Evolutionary conservation across 35 echinoderm and acorn worm species (phyloP).

Genomic region (Patiria miniata): DNA sequence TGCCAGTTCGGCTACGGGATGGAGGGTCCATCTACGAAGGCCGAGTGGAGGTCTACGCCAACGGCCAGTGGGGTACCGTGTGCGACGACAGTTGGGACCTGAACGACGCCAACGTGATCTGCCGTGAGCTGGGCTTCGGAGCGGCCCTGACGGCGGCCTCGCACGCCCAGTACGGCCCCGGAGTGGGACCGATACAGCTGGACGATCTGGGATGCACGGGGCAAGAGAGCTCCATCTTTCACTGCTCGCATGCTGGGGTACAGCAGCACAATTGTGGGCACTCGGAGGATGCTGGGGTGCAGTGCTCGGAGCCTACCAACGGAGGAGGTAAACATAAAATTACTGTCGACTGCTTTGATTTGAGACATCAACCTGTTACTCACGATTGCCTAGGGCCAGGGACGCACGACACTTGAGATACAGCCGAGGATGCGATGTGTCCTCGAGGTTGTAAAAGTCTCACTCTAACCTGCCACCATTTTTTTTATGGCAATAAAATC

Average conservation of each 20-base stretch:
- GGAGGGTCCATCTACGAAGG: conserved; percentile 4
- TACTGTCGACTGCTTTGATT: no score
- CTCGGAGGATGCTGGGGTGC: conserved; percentile 32
- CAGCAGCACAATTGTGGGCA: conserved; percentile 33
- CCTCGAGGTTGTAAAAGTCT: no score
- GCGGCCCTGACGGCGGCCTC: conserved; percentile 12
- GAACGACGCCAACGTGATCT: conserved; percentile 36
- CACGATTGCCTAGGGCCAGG: no score
- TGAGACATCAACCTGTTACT: no score
- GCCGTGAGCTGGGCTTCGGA: conserved; percentile 19
- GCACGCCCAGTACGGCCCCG: not conserved
- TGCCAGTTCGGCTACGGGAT: conserved; percentile 7
- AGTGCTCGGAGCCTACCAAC: not conserved
- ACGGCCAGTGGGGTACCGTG: conserved; percentile 38
- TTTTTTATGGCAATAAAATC: no score
- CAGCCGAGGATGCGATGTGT: no score
- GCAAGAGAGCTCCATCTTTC: conserved; percentile 6
- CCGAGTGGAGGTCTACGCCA: conserved; percentile 35
- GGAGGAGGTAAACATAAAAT: no score
- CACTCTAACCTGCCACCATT: no score
- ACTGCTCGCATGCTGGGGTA: conserved; percentile 17
- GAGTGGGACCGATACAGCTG: conserved; percentile 19
- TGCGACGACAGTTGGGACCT: conserved; percentile 41
- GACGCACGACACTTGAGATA: no score
- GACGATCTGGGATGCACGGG: conserved; percentile 30